Conservation (phyloP, 1,140 invertebrate genomes). For the Nymphalis io region DNA sequence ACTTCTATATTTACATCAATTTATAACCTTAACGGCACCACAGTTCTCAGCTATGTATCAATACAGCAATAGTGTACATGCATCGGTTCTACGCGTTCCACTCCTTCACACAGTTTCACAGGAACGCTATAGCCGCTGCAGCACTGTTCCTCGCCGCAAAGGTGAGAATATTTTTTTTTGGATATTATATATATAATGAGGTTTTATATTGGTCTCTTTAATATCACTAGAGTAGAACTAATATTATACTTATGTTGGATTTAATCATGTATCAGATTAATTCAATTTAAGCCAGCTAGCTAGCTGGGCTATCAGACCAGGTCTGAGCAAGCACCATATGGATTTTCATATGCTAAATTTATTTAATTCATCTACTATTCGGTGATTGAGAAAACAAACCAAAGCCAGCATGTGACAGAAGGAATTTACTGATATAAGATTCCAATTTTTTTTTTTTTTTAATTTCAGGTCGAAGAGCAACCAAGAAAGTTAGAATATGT, state of each 20-base stretch:
- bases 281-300: too few relatives aligned
- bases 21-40: conserved; percentile 54
- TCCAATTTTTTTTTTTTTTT: conserved; percentile 12
- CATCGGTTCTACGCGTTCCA: conserved; percentile 97
- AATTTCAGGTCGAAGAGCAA: conserved; percentile 92
- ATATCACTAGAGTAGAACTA: too few relatives aligned
- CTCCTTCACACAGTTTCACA: conserved; percentile 76
- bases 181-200: not conserved
- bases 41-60: conserved; percentile 77
- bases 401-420: too few relatives aligned
- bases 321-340: too few relatives aligned
- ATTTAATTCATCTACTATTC: too few relatives aligned
- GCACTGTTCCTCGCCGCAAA: conserved; percentile 97
- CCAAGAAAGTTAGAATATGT: conserved; percentile 98
- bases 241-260: too few relatives aligned
- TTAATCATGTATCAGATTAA: too few relatives aligned
- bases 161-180: conserved; percentile 53
- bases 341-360: too few relatives aligned
- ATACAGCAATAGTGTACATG: conserved; percentile 95
- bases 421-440: too few relatives aligned
- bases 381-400: too few relatives aligned
- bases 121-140: conserved; percentile 82
- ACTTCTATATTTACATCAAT: conserved; percentile 1
- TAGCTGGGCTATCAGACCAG: too few relatives aligned
- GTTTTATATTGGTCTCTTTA: not conserved